Evolutionary conservation across 2,888 invertebrate genomes (phyloP), one percentile per base, ranked within the genome.

Genomic region (Leptogaster cylindrica): DNA sequence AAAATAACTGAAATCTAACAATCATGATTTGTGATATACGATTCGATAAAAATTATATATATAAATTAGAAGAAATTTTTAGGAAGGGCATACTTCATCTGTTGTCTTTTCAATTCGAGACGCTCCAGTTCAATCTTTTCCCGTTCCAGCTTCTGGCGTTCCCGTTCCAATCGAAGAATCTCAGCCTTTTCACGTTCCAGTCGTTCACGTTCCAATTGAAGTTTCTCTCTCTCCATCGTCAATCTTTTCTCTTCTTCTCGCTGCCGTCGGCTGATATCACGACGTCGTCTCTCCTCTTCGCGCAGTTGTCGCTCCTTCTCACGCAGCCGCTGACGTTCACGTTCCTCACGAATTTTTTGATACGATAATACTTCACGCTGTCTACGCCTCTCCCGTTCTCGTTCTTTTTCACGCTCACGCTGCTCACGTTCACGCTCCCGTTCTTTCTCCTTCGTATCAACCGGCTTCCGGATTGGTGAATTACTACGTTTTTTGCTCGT

Each of bases 131-230:
- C 89, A 64, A 89, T 78, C 76, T 89, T 89, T 74, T 92, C 92
- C 12, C 91, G 82, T 76, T 90, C 89, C 70, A 88, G 77, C 72
- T 92, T 87, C 76, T 93, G 93, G 52, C 93, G 86, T 77, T 95
- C 95, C 12, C 93, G 85, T 78, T 95, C 93, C 71, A 94, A 79
- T 61, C 92, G 87, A 72, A 95, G 82, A 20, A 95, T 79, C 76
- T 95, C 94, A 12, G 91, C 89, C 80, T 92, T 92, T 77, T 95
- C 94, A 2, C 92, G 87, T 77, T 96, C 96, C 64, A 95, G 88
- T 73, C 90, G 88, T 75, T 94, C 94, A 18, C 93, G 86, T 81
- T 96, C 96, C 10, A 91, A 82, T 48, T 91, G 86, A 70, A 94
- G 81, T 75, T 91, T 91, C 75, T 92, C 91, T 23, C 92, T 84